These are phyloP conservation scores for Dryobotodes eremita DNA, from an alignment of 2,888 invertebrate species.

Conservation along the genomic window DNA sequence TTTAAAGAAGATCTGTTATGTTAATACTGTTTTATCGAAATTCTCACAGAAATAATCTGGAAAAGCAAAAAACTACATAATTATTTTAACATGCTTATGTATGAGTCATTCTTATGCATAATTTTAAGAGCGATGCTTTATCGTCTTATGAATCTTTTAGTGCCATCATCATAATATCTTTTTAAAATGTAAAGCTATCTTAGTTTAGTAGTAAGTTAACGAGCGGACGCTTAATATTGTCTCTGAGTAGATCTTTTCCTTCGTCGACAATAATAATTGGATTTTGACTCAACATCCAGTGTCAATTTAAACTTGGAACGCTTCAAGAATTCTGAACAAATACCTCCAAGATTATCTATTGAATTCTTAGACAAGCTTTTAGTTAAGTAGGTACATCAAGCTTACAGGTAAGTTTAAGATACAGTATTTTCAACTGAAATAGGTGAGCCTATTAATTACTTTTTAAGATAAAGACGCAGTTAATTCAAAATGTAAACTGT, in stretches of 20 bases:
- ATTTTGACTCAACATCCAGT: slow-evolving; percentile 57
- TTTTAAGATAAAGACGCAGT: background rate
- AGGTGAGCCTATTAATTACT: background rate
- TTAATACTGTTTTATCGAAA: background rate
- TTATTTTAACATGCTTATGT: background rate
- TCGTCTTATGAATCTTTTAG: slow-evolving; percentile 31
- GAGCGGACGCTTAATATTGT: slow-evolving; percentile 36
- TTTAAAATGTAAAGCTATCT: slow-evolving; percentile 46
- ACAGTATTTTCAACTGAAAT: background rate
- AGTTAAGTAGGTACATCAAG: background rate
- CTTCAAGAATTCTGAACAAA: slow-evolving; percentile 46
- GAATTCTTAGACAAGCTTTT: background rate
- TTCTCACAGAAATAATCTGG: background rate
- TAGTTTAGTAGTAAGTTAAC: slow-evolving; percentile 38
- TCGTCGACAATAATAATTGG: slow-evolving; percentile 55
- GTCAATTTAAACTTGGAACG: slow-evolving; percentile 34
- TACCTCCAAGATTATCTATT: slow-evolving; percentile 19
- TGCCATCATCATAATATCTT: slow-evolving; percentile 27
- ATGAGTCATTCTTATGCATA: slow-evolving; percentile 27
- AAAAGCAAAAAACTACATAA: background rate
- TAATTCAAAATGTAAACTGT: background rate
- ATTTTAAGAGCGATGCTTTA: slow-evolving; percentile 34
- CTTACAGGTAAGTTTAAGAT: background rate
- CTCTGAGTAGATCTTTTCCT: slow-evolving; percentile 45
- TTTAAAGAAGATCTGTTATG: background rate